Percentiles rank a stretch among this genome's conserved stretches.
These are phyloP conservation scores for Premnoplex brunnescens DNA, from an alignment of 2,797 vertebrate genomes.

Conservation along the genomic window DNA sequence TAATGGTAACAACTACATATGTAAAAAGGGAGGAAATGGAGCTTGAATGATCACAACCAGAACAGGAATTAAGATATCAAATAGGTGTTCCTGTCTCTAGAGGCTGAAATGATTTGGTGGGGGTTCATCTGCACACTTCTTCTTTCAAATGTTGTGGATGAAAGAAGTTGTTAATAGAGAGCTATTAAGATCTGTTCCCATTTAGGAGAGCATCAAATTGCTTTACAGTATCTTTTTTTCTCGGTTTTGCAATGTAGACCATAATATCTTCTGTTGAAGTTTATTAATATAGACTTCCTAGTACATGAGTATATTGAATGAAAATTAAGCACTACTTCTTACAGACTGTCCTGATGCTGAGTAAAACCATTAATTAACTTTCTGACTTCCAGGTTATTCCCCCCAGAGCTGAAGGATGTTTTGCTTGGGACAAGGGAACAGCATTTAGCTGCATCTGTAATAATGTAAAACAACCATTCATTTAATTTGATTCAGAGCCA, in stretches of 20 bases:
- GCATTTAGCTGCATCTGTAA: constrained; percentile 45
- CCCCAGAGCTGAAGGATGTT: constrained; percentile 19
- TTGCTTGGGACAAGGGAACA: constrained; percentile 19
- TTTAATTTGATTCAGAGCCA: constrained; percentile 50
- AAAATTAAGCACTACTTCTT: constrained; percentile 2
- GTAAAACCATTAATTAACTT: constrained; percentile 54
- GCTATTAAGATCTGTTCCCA: not conserved
- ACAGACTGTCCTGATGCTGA: not conserved
- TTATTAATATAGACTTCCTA: not conserved
- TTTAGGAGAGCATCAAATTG: not conserved
- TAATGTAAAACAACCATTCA: constrained; percentile 45
- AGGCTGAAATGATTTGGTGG: not conserved
- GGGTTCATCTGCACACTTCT: not conserved
- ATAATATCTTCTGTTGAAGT: not conserved
- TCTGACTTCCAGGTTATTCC: constrained; percentile 31
- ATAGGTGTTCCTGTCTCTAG: not conserved
- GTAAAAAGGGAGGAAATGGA: not conserved
- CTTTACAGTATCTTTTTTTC: not conserved
- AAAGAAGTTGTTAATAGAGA: not conserved
- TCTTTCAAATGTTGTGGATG: not conserved
- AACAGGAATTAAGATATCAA: not conserved
- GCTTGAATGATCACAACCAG: not conserved
- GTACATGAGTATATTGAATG: not conserved
- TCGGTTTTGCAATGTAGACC: not conserved
- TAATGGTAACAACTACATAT: not conserved